Conservation (phyloP, 2,888 invertebrate genomes). For the Monoplex corrugatus region DNA sequence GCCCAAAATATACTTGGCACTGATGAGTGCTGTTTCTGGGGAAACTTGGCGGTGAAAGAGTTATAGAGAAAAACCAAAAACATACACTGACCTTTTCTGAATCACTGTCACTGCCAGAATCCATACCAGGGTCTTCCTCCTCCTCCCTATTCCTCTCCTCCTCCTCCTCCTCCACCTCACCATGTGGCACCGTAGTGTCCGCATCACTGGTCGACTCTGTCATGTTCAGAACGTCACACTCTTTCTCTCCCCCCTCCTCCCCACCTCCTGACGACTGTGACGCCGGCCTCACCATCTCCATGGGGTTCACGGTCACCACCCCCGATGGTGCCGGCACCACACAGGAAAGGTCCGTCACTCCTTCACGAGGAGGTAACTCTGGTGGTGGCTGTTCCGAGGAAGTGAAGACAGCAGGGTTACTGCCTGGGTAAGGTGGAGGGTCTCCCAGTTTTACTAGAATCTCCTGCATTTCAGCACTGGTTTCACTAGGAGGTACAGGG, state of each 20-base stretch:
- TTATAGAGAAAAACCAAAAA: no score
- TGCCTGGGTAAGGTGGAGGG: conserved; percentile 48
- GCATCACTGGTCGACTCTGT: conserved; percentile 50
- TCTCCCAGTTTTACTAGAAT: conserved; percentile 53
- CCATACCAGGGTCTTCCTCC: conserved; percentile 58
- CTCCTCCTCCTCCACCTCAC: conserved; percentile 50
- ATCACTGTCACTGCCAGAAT: conserved; percentile 62
- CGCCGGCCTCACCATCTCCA: not conserved
- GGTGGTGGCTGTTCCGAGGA: not conserved
- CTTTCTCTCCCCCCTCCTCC: not conserved
- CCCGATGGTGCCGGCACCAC: conserved; percentile 52
- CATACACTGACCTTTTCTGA: conserved; percentile 64
- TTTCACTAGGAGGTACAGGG: conserved; percentile 15
- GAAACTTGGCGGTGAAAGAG: no score
- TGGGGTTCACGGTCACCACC: not conserved
- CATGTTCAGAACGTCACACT: not conserved
- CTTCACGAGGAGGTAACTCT: not conserved
- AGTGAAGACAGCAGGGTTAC: not conserved
- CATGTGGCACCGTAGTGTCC: conserved; percentile 45
- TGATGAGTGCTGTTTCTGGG: no score
- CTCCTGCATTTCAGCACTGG: conserved; percentile 52
- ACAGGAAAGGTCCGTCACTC: conserved; percentile 38
- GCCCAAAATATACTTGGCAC: no score
- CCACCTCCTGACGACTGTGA: not conserved
- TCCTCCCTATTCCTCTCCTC: conserved; percentile 55